phyloP scores from a whole-genome alignment of 2,888 invertebrate species.

The Erynnis tages region DNA sequence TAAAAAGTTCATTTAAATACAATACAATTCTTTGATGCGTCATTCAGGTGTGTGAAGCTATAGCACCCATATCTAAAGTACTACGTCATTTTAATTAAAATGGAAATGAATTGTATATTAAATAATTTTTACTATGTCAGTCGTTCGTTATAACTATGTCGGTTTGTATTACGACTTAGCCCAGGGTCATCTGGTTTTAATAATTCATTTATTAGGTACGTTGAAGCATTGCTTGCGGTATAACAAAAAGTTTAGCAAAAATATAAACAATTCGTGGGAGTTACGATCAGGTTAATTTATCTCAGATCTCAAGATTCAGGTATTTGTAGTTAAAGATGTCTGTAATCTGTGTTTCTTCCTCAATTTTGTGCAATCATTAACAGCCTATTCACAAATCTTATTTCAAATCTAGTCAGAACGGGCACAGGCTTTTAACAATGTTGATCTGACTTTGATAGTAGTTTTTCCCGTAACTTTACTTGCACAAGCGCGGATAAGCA shows the following conservation, averaged over 20 bases:
- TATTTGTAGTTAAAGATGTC: too few relatives aligned
- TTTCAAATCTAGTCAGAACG: background rate
- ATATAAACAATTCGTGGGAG: too few relatives aligned
- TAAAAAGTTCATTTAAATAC: slow-evolving; percentile 46
- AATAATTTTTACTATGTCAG: background rate
- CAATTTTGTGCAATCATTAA: too few relatives aligned
- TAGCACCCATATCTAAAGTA: background rate
- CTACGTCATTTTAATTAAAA: slow-evolving; percentile 14
- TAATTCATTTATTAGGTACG: background rate
- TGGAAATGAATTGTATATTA: slow-evolving; percentile 1
- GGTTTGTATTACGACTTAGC: background rate
- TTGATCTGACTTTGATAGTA: slow-evolving; percentile 22
- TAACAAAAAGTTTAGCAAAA: too few relatives aligned
- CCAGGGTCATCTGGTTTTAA: background rate
- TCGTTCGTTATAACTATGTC: background rate
- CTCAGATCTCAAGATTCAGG: too few relatives aligned
- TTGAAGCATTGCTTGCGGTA: too few relatives aligned
- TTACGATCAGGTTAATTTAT: too few relatives aligned
- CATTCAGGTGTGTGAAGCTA: slow-evolving; percentile 9
- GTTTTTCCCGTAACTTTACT: slow-evolving; percentile 17
- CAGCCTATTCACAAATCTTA: background rate
- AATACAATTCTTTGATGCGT: slow-evolving; percentile 40
- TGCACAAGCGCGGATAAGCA: slow-evolving; percentile 32
- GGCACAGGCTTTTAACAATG: slow-evolving; percentile 20
- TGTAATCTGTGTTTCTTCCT: too few relatives aligned